Percentiles rank a stretch among this genome's conserved stretches.
These are phyloP conservation scores for Mechanitis messenoides DNA, from an alignment of 2,888 invertebrate species.

Conservation along the genomic window DNA sequence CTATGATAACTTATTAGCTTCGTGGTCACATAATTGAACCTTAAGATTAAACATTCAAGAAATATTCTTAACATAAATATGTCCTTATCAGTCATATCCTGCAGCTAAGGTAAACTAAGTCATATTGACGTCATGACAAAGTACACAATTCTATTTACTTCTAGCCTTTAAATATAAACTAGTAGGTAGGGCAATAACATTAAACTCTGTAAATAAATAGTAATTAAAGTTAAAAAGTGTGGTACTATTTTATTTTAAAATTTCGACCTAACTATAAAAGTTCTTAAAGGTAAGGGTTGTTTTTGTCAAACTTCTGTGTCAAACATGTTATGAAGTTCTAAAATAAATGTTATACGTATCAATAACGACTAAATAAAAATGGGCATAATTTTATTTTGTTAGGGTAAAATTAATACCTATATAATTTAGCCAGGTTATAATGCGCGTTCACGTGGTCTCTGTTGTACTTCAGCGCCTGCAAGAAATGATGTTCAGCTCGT, in stretches of 20 bases:
- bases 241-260: too few relatives aligned
- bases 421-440: slow-evolving; percentile 89
- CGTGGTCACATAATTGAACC: too few relatives aligned
- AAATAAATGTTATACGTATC: too few relatives aligned
- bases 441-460: slow-evolving; percentile 88
- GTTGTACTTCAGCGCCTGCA: slow-evolving; percentile 83
- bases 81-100: slow-evolving; percentile 20
- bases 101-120: slow-evolving; percentile 10
- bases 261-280: too few relatives aligned
- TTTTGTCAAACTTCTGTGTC: too few relatives aligned
- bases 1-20: too few relatives aligned
- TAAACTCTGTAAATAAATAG: too few relatives aligned
- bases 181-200: too few relatives aligned
- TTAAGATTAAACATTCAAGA: slow-evolving; percentile 3
- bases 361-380: too few relatives aligned
- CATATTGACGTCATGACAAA: slow-evolving; percentile 23
- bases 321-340: too few relatives aligned
- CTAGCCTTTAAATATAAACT: slow-evolving; percentile 6
- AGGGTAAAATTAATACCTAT: slow-evolving; percentile 76
- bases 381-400: background rate
- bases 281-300: too few relatives aligned
- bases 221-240: too few relatives aligned
- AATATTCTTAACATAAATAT: slow-evolving; percentile 10
- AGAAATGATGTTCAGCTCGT: slow-evolving; percentile 86
- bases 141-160: slow-evolving; percentile 13